These are phyloP conservation scores for Ceyx cyanopectus DNA, from an alignment of 2,113 vertebrate genomes.

Conservation along the genomic window DNA sequence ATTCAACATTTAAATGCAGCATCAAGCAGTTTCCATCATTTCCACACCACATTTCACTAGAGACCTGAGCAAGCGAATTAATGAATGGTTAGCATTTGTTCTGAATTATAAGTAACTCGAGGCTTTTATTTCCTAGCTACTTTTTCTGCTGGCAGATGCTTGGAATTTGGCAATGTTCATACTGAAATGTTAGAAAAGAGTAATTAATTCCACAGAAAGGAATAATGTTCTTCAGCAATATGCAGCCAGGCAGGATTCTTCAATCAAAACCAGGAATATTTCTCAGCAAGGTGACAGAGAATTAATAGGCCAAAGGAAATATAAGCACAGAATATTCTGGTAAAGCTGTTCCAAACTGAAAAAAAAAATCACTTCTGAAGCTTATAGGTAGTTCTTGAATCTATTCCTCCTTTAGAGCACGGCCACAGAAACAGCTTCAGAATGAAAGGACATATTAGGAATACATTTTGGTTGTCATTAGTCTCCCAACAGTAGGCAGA, in stretches of 20 bases:
- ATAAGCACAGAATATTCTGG: neutral
- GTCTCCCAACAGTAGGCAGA: neutral
- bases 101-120: neutral
- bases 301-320: neutral
- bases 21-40: neutral
- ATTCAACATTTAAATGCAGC: neutral
- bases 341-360: neutral
- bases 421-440: neutral
- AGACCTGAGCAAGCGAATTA: neutral
- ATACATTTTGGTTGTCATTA: neutral
- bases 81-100: conserved; percentile 3
- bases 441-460: neutral
- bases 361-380: neutral
- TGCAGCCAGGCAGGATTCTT: neutral
- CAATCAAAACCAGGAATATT: neutral
- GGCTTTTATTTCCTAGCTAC: neutral
- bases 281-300: neutral
- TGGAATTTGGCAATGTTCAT: neutral
- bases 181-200: neutral
- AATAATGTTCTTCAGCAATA: neutral
- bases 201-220: conserved; percentile 6
- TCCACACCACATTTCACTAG: neutral
- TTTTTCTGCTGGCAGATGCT: neutral
- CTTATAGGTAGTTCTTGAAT: neutral
- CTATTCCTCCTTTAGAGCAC: neutral